A percentile compares a stretch with the other conserved stretches of the same genome.
Evolutionary conservation across 1,140 invertebrate species (phyloP).

Genomic region (Neotoxoptera formosana): DNA sequence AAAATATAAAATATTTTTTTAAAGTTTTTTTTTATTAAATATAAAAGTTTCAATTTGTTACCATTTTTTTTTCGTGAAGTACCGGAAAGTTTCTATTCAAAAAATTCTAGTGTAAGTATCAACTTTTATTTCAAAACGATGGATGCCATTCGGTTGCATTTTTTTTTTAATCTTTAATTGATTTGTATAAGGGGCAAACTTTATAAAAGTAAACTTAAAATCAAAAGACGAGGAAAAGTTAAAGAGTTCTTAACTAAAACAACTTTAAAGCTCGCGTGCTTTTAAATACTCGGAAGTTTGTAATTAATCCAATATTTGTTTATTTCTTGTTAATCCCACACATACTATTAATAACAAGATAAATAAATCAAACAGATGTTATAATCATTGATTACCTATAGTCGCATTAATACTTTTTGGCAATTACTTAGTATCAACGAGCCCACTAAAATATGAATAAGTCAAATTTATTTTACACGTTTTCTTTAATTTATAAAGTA

Average conservation of each 20-base stretch:
- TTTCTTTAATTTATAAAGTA: background rate
- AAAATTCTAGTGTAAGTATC: background rate
- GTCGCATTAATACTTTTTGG: background rate
- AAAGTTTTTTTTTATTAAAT: constrained; percentile 24
- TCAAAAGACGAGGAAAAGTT: background rate
- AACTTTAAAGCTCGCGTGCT: background rate
- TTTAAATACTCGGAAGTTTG: constrained; percentile 1
- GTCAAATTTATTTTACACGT: background rate
- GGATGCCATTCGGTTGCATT: background rate
- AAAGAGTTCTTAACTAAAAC: constrained; percentile 4
- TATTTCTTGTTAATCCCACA: background rate
- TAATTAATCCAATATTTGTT: background rate
- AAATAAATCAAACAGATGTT: background rate
- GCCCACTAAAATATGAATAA: too few species aligned
- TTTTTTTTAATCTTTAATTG: constrained; percentile 28
- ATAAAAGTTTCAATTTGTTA: constrained; percentile 31
- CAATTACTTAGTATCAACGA: background rate
- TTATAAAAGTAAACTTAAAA: background rate
- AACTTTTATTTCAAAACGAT: constrained; percentile 15
- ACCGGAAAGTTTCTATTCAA: background rate
- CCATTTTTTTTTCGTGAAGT: background rate
- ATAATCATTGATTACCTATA: background rate
- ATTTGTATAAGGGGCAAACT: background rate
- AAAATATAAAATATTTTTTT: constrained; percentile 22
- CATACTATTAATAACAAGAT: background rate